phyloP scores from a whole-genome alignment of 92 coral and sea anemone genomes.

The Blastomussa wellsi region DNA sequence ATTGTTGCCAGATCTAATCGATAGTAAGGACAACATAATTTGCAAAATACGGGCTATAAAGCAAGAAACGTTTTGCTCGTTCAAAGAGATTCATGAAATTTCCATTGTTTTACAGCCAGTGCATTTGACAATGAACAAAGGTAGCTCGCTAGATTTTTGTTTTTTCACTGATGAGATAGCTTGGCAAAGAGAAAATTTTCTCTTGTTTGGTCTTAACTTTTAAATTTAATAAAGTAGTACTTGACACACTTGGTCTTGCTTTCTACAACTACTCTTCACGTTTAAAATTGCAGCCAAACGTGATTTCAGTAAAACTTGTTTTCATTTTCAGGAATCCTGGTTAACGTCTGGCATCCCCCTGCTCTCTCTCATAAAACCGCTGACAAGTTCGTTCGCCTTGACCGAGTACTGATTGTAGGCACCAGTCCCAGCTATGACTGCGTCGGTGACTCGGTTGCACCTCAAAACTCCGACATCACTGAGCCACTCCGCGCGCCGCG shows the following conservation, averaged over 20 bases:
- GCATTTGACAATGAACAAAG: too few relatives aligned
- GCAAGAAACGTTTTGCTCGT: too few relatives aligned
- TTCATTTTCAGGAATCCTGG: constrained; percentile 44
- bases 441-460: constrained; percentile 55
- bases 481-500: constrained; percentile 60
- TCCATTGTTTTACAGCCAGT: too few relatives aligned
- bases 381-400: constrained; percentile 84
- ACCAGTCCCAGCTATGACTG: constrained; percentile 83
- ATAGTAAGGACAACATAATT: too few relatives aligned
- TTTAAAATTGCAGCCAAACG: not conserved
- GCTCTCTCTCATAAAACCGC: constrained; percentile 77
- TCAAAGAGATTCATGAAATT: too few relatives aligned
- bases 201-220: too few relatives aligned
- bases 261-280: not conserved
- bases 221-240: not conserved
- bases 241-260: not conserved
- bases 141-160: too few relatives aligned
- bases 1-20: too few relatives aligned
- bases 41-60: too few relatives aligned
- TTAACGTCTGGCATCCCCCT: constrained; percentile 73
- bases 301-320: not conserved
- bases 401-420: constrained; percentile 69
- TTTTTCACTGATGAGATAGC: too few relatives aligned
- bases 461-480: constrained; percentile 65
- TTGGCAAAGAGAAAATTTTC: too few relatives aligned